phyloP scores from a whole-genome alignment of 1,140 invertebrate species.

The Arion vulgaris region DNA sequence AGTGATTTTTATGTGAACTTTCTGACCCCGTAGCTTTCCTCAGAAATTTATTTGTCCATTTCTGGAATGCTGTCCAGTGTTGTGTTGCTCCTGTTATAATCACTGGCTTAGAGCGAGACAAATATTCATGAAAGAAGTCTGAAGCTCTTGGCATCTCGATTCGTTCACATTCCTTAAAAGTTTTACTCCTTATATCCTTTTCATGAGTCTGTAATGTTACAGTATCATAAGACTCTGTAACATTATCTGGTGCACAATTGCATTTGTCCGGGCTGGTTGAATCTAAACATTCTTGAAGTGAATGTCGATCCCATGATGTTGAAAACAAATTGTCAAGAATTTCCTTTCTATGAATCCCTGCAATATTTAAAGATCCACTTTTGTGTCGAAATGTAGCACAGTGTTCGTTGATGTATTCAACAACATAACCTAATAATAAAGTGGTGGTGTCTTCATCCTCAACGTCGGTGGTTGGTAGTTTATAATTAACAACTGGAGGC shows the following conservation, averaged over 20 bases:
- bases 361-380: constrained; percentile 48
- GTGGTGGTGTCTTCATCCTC: constrained; percentile 15
- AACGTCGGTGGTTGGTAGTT: too few relatives aligned
- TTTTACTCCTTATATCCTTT: constrained; percentile 26
- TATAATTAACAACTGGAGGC: constrained; percentile 42
- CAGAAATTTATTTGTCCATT: constrained; percentile 66
- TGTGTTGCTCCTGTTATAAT: constrained; percentile 60
- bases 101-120: constrained; percentile 66
- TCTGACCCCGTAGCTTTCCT: constrained; percentile 52
- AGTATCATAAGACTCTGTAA: background rate
- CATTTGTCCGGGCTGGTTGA: constrained; percentile 14
- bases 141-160: constrained; percentile 48
- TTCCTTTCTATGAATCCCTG: constrained; percentile 57
- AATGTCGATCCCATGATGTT: constrained; percentile 36
- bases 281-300: constrained; percentile 36
- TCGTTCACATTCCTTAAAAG: constrained; percentile 56
- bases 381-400: constrained; percentile 52
- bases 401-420: constrained; percentile 54
- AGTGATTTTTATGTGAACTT: constrained; percentile 67
- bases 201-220: constrained; percentile 8
- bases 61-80: constrained; percentile 60
- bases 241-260: background rate
- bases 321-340: constrained; percentile 54
- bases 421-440: constrained; percentile 31
- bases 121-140: constrained; percentile 64